These are phyloP conservation scores for Phlogophora meticulosa DNA, from an alignment of 2,888 invertebrate species.

Conservation along the genomic window DNA sequence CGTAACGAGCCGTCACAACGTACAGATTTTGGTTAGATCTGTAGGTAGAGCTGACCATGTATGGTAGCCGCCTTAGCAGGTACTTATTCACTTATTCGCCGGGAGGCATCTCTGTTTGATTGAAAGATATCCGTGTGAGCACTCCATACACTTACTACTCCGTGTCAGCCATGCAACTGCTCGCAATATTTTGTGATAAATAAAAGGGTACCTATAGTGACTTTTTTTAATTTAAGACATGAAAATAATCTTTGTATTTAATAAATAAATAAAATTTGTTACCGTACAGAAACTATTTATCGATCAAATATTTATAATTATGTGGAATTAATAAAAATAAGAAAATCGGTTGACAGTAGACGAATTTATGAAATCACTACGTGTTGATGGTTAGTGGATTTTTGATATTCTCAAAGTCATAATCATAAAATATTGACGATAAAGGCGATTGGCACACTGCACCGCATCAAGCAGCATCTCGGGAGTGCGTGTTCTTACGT, in stretches of 20 bases:
- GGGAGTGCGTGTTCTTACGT: too few relatives aligned
- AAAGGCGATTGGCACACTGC: too few relatives aligned
- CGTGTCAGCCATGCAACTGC: slow-evolving; percentile 55
- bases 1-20: background rate
- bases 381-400: slow-evolving; percentile 5
- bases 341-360: background rate
- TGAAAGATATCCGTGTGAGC: background rate
- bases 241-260: slow-evolving; percentile 46
- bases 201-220: slow-evolving; percentile 53
- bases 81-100: background rate
- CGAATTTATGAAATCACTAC: slow-evolving; percentile 11
- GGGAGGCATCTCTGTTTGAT: background rate
- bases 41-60: background rate
- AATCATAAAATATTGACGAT: slow-evolving; percentile 24
- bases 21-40: background rate
- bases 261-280: slow-evolving; percentile 47
- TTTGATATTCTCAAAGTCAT: slow-evolving; percentile 24
- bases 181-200: slow-evolving; percentile 70
- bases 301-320: slow-evolving; percentile 15
- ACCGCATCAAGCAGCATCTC: too few relatives aligned
- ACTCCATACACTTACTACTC: slow-evolving; percentile 42
- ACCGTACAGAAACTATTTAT: slow-evolving; percentile 45
- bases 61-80: background rate
- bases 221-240: slow-evolving; percentile 53
- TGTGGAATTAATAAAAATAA: background rate